These are phyloP conservation scores for Cephus rjabovi DNA, from an alignment of 2,888 invertebrate genomes.

Conservation along the genomic window DNA sequence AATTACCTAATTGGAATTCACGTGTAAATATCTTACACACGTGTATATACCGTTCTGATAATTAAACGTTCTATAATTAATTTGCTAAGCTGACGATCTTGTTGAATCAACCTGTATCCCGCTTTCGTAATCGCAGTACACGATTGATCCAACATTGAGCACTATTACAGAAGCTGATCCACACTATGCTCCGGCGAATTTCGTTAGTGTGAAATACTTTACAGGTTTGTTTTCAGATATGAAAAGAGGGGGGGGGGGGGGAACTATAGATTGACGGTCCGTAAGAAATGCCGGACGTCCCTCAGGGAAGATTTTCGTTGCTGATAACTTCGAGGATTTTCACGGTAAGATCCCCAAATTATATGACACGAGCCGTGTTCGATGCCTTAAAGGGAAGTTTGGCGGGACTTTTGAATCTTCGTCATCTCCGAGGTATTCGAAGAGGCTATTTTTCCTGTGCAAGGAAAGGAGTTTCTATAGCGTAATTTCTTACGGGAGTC, in stretches of 20 bases:
- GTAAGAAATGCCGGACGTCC: conserved; percentile 29
- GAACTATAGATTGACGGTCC: conserved; percentile 39
- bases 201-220: conserved; percentile 3
- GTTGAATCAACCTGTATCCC: not conserved
- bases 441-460: not conserved
- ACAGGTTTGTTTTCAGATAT: conserved; percentile 16
- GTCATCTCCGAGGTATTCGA: not conserved
- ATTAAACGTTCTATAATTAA: not conserved
- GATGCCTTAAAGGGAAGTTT: not conserved
- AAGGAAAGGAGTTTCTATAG: not conserved
- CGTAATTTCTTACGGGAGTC: conserved; percentile 7
- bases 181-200: conserved; percentile 2
- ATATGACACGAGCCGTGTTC: conserved; percentile 35
- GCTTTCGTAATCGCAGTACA: conserved; percentile 1
- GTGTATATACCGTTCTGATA: not conserved
- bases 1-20: not conserved
- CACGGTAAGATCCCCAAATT: conserved; percentile 30
- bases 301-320: conserved; percentile 23
- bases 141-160: conserved; percentile 9
- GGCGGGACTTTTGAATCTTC: not conserved
- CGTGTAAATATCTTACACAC: not conserved
- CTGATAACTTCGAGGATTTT: conserved; percentile 42
- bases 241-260: conserved; percentile 24
- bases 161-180: conserved; percentile 9
- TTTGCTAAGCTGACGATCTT: not conserved